Evolutionary conservation across 2,888 invertebrate species (phyloP).

Genomic region (Acrobasis suavella): DNA sequence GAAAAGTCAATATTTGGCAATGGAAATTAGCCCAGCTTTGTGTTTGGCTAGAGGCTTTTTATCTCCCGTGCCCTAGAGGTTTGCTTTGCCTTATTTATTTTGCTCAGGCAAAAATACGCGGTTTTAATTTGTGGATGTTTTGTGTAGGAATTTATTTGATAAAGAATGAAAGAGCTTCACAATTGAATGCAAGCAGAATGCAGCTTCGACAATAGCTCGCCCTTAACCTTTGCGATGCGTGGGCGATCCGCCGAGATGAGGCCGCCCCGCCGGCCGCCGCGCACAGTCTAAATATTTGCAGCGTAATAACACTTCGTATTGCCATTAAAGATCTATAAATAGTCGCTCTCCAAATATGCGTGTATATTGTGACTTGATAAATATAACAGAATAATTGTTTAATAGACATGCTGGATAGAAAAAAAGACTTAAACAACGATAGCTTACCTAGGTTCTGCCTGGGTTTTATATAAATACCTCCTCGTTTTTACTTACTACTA

Average conservation of each 20-base stretch:
- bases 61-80: conserved; percentile 2
- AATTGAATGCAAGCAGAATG: conserved; percentile 46
- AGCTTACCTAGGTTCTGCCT: too few relatives aligned
- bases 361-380: background rate
- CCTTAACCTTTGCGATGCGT: conserved; percentile 43
- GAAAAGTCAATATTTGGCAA: conserved; percentile 26
- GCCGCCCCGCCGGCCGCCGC: conserved; percentile 9
- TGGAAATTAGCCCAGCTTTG: conserved; percentile 10
- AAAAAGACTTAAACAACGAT: too few relatives aligned
- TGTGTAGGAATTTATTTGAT: conserved; percentile 34
- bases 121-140: conserved; percentile 15
- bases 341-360: background rate
- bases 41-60: conserved; percentile 1
- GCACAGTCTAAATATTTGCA: conserved; percentile 23
- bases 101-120: background rate
- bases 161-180: conserved; percentile 39
- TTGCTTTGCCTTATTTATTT: conserved; percentile 21
- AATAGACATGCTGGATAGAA: too few relatives aligned
- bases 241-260: conserved; percentile 29
- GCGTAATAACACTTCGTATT: conserved; percentile 9
- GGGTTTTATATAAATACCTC: too few relatives aligned
- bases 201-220: conserved; percentile 45
- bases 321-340: conserved; percentile 5
- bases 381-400: background rate
- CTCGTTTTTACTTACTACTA: too few relatives aligned